phyloP scores from a whole-genome alignment of 2,113 vertebrate species.

The Hippocampus mohnikei region DNA sequence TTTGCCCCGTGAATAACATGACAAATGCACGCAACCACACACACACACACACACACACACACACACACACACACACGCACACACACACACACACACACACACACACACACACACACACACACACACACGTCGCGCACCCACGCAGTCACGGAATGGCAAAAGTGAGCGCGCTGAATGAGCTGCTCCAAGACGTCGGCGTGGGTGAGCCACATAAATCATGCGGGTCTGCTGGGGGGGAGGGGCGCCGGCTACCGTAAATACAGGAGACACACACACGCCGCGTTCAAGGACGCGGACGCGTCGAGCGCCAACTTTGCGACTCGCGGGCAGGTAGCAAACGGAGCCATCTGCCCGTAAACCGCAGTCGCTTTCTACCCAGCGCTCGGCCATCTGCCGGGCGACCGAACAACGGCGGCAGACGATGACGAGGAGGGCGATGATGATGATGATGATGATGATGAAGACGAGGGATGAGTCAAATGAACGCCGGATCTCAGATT shows the following conservation, averaged over 20 bases:
- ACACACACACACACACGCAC: neutral
- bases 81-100: neutral
- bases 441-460: no score
- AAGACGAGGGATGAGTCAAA: no score
- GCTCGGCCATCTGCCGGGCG: constrained; percentile 54
- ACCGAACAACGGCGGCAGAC: constrained; percentile 2
- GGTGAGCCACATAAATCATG: constrained; percentile 1
- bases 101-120: no score
- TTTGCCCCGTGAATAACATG: no score
- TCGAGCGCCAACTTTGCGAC: neutral
- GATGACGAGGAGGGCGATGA: constrained; percentile 4
- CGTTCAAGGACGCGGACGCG: constrained; percentile 9
- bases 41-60: no score
- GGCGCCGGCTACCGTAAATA: neutral
- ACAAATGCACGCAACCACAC: no score
- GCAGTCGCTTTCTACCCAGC: constrained; percentile 56
- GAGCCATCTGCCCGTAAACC: constrained; percentile 60
- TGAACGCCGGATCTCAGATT: no score
- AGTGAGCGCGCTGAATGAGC: neutral
- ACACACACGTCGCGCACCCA: neutral
- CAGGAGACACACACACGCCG: neutral
- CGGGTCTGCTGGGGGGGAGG: neutral
- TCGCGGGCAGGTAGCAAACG: constrained; percentile 35
- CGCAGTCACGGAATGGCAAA: constrained; percentile 1
- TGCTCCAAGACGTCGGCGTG: neutral